Evolutionary conservation across 2,113 vertebrate species (phyloP), one percentile per base, ranked within the genome.

Genomic region (Tragelaphus imberbis): DNA sequence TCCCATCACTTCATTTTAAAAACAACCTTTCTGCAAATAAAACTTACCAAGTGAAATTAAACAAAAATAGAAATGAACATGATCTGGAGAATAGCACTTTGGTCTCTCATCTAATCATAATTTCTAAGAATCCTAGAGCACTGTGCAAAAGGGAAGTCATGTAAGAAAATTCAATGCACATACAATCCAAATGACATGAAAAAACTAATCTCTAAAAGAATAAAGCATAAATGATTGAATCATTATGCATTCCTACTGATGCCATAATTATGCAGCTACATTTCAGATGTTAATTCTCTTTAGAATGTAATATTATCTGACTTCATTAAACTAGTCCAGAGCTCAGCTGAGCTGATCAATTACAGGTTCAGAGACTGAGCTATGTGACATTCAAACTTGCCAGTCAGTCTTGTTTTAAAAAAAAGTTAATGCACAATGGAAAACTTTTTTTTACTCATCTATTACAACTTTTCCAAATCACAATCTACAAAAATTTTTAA

Each of bases 251-350:
- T 88, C 80, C 84, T 88, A 95, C 51, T 85, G 75, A 94, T 95
- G 49, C 28, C 53, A 81, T 94, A 97, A 95, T 95, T 86, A 95
- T 85, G 8, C 77, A 90, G 75, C 81, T 96, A 85, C 27, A 94
- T 90, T 96, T 94, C 91, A 95, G 28, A 96, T 89, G 71, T 80
- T 91, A 97, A 97, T 90, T 97, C 65, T 95, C 84, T 84, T 89
- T 90, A 90, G 61, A 90, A 96, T 90, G 77, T 40, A 96, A 49
- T 94, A 96, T 84, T 87, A 96, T 82, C 53, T 96, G 77, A 97
- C 85, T 96, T 97, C 56, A 92, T 84, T 96, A 92, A 84, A 94
- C 25, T 84, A 97, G 19, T 88, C 88, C 85, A 90, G 53, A 94
- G 81, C 80, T 98, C 80, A 90, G 63, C 2, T 47, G 17, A 94